Percentiles rank a stretch among this genome's conserved stretches.
These are phyloP conservation scores for Aphis craccivora DNA, from an alignment of 1,140 invertebrate species.

Conservation along the genomic window DNA sequence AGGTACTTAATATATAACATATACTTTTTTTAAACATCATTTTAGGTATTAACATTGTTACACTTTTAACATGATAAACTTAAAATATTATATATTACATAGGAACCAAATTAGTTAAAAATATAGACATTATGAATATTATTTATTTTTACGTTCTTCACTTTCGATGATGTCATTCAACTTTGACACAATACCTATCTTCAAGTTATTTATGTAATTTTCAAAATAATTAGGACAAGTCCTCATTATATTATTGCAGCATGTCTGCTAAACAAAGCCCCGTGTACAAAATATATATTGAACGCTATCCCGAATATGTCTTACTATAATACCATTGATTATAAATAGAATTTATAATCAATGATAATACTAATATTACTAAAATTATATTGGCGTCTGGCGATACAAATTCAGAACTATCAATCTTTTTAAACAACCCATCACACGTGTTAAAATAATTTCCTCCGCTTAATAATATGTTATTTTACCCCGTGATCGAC, in stretches of 20 bases:
- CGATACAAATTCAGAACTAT: background rate
- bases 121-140: background rate
- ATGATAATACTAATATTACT: background rate
- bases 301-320: background rate
- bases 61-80: background rate
- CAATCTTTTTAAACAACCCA: background rate
- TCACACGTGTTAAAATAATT: background rate
- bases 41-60: background rate
- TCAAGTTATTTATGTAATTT: background rate
- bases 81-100: background rate
- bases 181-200: background rate
- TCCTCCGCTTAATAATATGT: background rate
- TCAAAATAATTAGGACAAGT: background rate
- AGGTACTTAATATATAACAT: background rate
- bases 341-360: no score
- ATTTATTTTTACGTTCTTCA: background rate
- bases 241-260: background rate
- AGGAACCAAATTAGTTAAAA: background rate
- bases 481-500: background rate
- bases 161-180: background rate
- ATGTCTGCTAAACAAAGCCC: background rate
- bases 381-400: background rate
- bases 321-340: no score
- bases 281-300: background rate
- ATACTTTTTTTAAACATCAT: background rate